Base-by-base conservation (phyloP, 2,888 invertebrate species). In the Eumerus sabulonum region DNA sequence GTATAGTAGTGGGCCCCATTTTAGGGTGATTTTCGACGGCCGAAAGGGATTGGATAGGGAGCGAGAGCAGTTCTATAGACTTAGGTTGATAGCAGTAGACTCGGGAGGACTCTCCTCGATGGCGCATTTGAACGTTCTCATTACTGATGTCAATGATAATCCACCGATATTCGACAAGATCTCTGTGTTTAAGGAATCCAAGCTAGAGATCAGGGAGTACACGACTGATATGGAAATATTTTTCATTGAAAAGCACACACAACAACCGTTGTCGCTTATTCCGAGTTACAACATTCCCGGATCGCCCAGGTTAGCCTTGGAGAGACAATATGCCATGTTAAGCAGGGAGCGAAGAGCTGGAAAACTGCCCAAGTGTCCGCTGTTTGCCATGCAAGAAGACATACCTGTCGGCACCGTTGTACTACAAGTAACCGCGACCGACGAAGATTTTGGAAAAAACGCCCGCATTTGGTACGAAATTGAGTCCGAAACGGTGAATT, bases 101-200 rank as follows among this genome's bases (percentile, higher is more conserved):
- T 92, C 91, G 85, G 95, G 95, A 7, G 94, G 95, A 47, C 87
- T 96, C 11, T 93, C 92, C 53, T 93, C 94, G 0, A 93, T 94
- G 86, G 93, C 94, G 0, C 92, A 93, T 84, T 86, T 97, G 9
- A 92, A 91, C 0, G 92, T 97, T 48, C 90, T 90, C 0, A 89
- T 96, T 18, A 91, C 92, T 3, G 97, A 97, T 86, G 93, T 93
- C 85, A 97, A 97, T 85, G 96, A 96, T 85, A 96, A 96, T 86
- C 85, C 92, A 12, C 95, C 95, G 0, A 90, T 90, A 57, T 94
- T 94, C 83, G 91, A 91, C 64, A 92, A 94, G 85, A 92, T 95
- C 83, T 90, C 92, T 0, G 92, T 95, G 40, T 92, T 93, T 3
- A 90, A 93, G 57, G 93, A 93, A 64, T 92, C 93, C 82, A 92